phyloP scores from a whole-genome alignment of 2,113 vertebrate species.

The Cranoglanis bouderius region DNA sequence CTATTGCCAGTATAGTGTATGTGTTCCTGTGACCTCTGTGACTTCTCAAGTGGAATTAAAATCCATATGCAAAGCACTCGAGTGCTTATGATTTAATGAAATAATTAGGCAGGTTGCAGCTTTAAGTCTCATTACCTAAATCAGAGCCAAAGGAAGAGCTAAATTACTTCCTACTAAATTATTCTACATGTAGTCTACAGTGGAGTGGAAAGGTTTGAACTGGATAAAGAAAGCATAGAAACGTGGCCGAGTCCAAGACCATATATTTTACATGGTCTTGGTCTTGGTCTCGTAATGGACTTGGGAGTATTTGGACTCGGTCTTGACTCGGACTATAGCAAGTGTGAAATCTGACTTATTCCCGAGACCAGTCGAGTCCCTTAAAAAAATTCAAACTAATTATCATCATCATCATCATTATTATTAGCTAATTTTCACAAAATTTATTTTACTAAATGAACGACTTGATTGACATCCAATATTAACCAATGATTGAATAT shows the following conservation, averaged over 20 bases:
- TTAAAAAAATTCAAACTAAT: no score
- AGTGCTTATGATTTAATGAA: constrained; percentile 24
- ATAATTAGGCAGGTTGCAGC: constrained; percentile 35
- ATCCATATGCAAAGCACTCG: not conserved
- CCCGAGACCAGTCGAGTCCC: no score
- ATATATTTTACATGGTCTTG: no score
- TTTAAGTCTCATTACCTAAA: constrained; percentile 30
- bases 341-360: no score
- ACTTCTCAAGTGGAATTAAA: constrained; percentile 13
- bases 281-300: no score
- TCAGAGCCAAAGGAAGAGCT: not conserved
- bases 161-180: constrained; percentile 18
- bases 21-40: not conserved
- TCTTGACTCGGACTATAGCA: no score
- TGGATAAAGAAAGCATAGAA: not conserved
- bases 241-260: not conserved
- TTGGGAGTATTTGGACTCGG: no score
- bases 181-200: not conserved
- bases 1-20: not conserved
- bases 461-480: no score
- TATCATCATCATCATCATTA: no score
- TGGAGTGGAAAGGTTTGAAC: not conserved
- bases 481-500: no score
- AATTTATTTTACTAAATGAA: no score
- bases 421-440: no score